These are phyloP conservation scores for Dysdera silvatica DNA, from an alignment of 1,140 invertebrate genomes.

Conservation along the genomic window DNA sequence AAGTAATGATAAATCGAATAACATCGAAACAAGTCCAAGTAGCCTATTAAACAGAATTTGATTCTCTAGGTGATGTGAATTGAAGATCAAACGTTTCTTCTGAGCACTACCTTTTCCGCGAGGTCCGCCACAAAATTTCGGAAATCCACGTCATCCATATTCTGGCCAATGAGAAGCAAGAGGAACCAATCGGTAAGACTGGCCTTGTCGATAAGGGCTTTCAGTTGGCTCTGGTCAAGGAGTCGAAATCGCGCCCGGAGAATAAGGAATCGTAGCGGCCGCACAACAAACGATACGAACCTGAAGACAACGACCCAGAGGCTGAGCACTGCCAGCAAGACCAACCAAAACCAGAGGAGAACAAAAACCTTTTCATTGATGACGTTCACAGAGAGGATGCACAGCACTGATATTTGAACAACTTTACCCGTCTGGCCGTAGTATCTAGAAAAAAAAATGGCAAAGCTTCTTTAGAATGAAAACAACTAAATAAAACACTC, in stretches of 20 bases:
- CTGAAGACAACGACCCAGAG: conserved; percentile 26
- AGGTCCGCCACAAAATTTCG: conserved; percentile 63
- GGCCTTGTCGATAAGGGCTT: conserved; percentile 29
- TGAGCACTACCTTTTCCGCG: conserved; percentile 59
- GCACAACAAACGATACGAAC: conserved; percentile 14
- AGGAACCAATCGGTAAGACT: conserved; percentile 92
- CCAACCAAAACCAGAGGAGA: conserved; percentile 86
- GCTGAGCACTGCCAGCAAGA: conserved; percentile 57
- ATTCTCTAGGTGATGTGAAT: too few relatives aligned
- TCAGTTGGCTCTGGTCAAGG: conserved; percentile 6
- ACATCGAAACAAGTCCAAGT: too few relatives aligned
- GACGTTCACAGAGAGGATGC: conserved; percentile 61
- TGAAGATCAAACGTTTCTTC: too few relatives aligned
- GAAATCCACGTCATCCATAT: conserved; percentile 58
- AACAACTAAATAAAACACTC: too few relatives aligned
- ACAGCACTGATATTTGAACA: conserved; percentile 71
- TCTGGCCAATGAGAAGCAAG: conserved; percentile 86
- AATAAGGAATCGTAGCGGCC: conserved; percentile 8
- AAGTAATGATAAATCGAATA: too few relatives aligned
- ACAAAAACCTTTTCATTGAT: conserved; percentile 92
- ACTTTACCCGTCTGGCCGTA: conserved; percentile 57
- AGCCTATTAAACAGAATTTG: too few relatives aligned
- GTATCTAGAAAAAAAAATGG: too few relatives aligned
- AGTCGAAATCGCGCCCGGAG: conserved; percentile 20
- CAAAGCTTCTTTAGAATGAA: too few relatives aligned